Conservation (phyloP, 1,140 invertebrate genomes). For the Anthonomus grandis region DNA sequence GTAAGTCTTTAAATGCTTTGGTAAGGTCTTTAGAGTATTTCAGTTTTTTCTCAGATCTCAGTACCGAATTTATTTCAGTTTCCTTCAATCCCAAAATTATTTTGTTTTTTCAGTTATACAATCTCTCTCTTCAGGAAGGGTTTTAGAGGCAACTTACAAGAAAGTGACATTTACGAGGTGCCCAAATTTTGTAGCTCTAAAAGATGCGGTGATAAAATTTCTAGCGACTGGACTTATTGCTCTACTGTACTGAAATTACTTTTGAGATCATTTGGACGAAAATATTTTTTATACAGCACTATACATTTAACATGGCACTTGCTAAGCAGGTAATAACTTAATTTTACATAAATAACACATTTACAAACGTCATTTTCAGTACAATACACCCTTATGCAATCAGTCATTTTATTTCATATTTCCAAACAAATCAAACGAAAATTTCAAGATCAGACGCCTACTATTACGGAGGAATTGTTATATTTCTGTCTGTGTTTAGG, state of each 20-base stretch:
- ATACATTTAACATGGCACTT: slow-evolving; percentile 9
- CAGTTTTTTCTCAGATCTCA: not conserved
- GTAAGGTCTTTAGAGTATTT: not conserved
- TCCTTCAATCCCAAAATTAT: not conserved
- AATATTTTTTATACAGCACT: slow-evolving; percentile 1
- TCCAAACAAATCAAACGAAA: slow-evolving; percentile 16
- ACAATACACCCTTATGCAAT: slow-evolving; percentile 10
- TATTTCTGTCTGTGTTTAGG: slow-evolving; percentile 4
- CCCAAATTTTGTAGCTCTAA: slow-evolving; percentile 9
- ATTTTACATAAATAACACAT: slow-evolving; percentile 2
- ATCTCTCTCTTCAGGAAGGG: slow-evolving; percentile 18
- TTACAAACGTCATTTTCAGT: slow-evolving; percentile 4
- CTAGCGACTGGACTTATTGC: slow-evolving; percentile 5
- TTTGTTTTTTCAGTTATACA: slow-evolving; percentile 13
- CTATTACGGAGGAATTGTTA: slow-evolving; percentile 8
- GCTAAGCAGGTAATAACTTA: slow-evolving; percentile 9
- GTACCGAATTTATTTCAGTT: not conserved
- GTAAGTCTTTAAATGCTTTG: not conserved
- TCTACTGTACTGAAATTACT: slow-evolving; percentile 1
- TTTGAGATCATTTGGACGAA: slow-evolving; percentile 14
- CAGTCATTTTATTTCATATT: slow-evolving; percentile 15
- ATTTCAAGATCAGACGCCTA: slow-evolving; percentile 4
- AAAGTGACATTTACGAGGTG: slow-evolving; percentile 16
- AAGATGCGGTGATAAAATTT: slow-evolving; percentile 14
- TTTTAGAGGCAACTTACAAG: slow-evolving; percentile 1